A percentile compares a stretch with the other conserved stretches of the same genome.
Conservation (phyloP, 2,113 vertebrate species). For the Lipophrys pholis region DNA sequence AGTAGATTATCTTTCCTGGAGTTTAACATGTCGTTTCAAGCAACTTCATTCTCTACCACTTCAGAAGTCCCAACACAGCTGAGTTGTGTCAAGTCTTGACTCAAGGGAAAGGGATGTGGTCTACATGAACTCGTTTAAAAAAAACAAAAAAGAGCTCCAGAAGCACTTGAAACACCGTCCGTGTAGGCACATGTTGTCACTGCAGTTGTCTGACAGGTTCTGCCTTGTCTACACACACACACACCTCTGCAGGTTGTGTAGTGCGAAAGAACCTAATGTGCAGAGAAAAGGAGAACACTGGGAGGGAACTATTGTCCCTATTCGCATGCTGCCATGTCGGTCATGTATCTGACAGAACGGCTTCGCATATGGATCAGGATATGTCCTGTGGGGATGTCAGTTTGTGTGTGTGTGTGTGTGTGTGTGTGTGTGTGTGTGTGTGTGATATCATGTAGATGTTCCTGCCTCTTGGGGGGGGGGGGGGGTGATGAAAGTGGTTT, state of each 20-base stretch:
- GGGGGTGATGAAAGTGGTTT: constrained; percentile 11
- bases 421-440: no score
- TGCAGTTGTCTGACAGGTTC: constrained; percentile 66
- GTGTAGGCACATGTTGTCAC: constrained; percentile 21
- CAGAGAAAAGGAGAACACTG: constrained; percentile 42
- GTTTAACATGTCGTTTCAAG: no score
- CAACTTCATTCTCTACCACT: no score
- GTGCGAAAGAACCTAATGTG: constrained; percentile 54
- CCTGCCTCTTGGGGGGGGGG: neutral
- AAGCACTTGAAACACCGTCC: constrained; percentile 29
- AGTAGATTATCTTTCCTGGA: no score
- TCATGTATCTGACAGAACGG: constrained; percentile 43
- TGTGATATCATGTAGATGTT: constrained; percentile 22
- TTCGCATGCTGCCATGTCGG: constrained; percentile 34
- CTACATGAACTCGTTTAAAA: constrained; percentile 44
- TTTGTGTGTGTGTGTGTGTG: no score
- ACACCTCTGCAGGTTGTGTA: constrained; percentile 11
- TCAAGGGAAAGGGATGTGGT: constrained; percentile 72
- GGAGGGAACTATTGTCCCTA: constrained; percentile 34
- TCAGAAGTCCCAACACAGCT: no score
- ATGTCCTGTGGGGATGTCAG: constrained; percentile 45
- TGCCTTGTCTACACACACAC: constrained; percentile 6
- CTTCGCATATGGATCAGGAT: constrained; percentile 55
- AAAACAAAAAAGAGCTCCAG: constrained; percentile 19
- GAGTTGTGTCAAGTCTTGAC: neutral